Evolutionary conservation across 2,797 vertebrate species (phyloP), one percentile per base, ranked within the genome.

Genomic region (Scolopax bukidnonensis): DNA sequence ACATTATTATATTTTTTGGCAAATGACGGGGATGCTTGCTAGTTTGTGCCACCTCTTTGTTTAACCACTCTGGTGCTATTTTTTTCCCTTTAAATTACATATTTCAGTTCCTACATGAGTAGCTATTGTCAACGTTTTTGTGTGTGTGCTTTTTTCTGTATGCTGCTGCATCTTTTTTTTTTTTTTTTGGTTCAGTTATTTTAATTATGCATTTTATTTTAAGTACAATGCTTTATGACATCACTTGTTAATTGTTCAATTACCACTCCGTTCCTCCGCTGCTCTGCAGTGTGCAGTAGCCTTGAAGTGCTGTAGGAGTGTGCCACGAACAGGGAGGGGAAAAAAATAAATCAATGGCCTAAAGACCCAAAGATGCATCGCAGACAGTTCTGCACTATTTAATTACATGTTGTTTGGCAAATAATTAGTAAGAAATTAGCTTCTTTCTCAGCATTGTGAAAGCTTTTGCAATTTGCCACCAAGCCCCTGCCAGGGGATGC

Each of bases 141-240:
- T 51, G 32, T 19, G 18, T 45, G 20, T 8, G 56, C 16, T 87
- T 90, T 96, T 93, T 59, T 57, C 93, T 47, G 43, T 78, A 73
- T 13, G 45, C 38, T 64, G 27, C 75, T 85, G 63, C 47, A 76
- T 68, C 48, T 78, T 75, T 91, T 51, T 87, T 65, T 11, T 40
- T 47, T 43, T 47, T 47, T 47, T 23, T 23, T 75, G 65, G 51
- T 89, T 97, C 70, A 54, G 33, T 93, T 93, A 68, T 96, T 97
- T 96, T 97, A 97, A 97, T 96, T 96, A 87, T 61, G 68, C 84
- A 83, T 96, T 97, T 96, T 75, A 93, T 97, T 95, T 98, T 97
- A 97, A 97, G 84, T 64, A 78, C 59, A 78, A 83, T 93, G 75
- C 89, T 97, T 97, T 95, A 94, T 93, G 90, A 93, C 69, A 75